phyloP scores from a whole-genome alignment of 2,797 vertebrate species.

The Hemitrygon akajei region DNA sequence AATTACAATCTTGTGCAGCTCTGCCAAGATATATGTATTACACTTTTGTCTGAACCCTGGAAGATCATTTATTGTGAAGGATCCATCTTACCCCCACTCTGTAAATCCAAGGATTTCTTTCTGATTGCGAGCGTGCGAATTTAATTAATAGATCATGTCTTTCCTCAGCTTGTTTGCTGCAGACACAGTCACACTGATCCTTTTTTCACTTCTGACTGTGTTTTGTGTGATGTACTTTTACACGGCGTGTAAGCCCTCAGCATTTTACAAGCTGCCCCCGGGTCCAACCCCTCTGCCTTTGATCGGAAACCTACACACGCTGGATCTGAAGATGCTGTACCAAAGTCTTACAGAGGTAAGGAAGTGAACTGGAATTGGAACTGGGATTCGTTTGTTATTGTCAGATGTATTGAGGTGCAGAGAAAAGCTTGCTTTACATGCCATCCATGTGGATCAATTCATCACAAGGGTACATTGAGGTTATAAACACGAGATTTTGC shows the following conservation, averaged over 20 bases:
- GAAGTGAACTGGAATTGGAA: background rate
- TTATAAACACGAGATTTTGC: too few relatives aligned
- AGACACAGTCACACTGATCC: background rate
- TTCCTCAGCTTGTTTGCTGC: background rate
- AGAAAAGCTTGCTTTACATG: too few relatives aligned
- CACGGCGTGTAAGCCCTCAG: background rate
- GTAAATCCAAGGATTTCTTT: background rate
- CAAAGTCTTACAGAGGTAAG: conserved; percentile 52
- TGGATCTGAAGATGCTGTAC: conserved; percentile 51
- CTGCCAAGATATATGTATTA: background rate
- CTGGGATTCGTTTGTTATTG: too few relatives aligned
- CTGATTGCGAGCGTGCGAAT: background rate
- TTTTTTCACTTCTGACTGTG: background rate
- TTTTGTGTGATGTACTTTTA: background rate
- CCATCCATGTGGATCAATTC: too few relatives aligned
- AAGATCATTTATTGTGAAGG: background rate
- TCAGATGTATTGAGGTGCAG: too few relatives aligned
- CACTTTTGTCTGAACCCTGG: background rate
- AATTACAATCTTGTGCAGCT: background rate
- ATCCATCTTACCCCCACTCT: too few relatives aligned
- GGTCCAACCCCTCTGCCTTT: conserved; percentile 52
- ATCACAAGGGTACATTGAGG: too few relatives aligned
- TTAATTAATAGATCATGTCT: background rate
- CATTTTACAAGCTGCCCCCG: conserved; percentile 44
- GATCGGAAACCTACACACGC: conserved; percentile 49